Evolutionary conservation across 2,888 invertebrate genomes (phyloP), one percentile per base, ranked within the genome.

Genomic region (Tetranychus truncatus): DNA sequence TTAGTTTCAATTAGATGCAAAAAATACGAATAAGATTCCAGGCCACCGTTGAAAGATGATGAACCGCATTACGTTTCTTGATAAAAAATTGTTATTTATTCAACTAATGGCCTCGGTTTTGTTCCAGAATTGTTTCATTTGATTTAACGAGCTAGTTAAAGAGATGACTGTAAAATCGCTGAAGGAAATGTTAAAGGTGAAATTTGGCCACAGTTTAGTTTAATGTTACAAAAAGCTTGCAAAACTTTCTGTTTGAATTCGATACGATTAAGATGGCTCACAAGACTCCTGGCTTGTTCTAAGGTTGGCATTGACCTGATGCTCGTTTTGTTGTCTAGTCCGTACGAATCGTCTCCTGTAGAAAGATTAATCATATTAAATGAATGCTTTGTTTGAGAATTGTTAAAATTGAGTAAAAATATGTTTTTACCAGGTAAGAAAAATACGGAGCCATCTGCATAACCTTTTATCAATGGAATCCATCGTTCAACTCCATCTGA

Each of bases 361-460:
- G 1, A 15, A 69, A 24, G 4, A 55, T 55, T 55, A 15, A 55
- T 55, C 15, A 55, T 55, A 7, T 15, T 55, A 55, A 24, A 24
- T 24, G 24, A 24, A 8, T 55, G 9, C 3, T 15, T 55, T 55
- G 15, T 1, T 15, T 55, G 6, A 55, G 55, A 55, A 55, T 55
- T 15, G 15, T 55, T 3, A 15, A 15, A 15, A 69, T n/a, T 2
- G 24, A 69, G 11, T 69, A 20, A 24, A 20, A n/a, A 69, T 7
- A 44, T n/a, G 9, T 18, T 6, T 15, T 18, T 72, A 88, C 89
- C 89, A 80, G 89, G 88, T 74, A 89, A 80, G 76, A 88, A 78
- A 66, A 82, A 81, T 4, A 88, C 80, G 11, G 79, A 67, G 44
- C 89, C 89, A 84, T 90, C 87, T 75, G 83, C 84, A 74, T 87